Base-by-base conservation (phyloP, 2,113 vertebrate genomes). In the Oriolus oriolus region DNA sequence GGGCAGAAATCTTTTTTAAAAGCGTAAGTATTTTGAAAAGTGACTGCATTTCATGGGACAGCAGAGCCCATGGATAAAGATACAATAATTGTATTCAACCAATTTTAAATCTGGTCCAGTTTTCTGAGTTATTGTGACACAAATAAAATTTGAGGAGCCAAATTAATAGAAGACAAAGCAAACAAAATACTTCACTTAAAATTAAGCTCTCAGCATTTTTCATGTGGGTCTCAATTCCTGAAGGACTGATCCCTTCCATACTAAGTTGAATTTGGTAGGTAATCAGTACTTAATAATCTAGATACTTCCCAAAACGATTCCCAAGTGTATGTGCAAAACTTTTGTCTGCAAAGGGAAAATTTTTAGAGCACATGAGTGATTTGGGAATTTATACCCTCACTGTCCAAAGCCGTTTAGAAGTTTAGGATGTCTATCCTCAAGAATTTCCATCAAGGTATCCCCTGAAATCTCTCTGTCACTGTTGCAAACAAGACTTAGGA, bases 401-500 rank as follows among this genome's bases (percentile, higher is more conserved):
- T 89, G 37, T 53, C 65, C 87, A 85, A 95, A 73, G 30, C 75
- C 42, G 35, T 61, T 77, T 33, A 92, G 73, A 70, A 65, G 78
- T 78, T 65, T 59, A 84, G 92, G 90, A 88, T 84, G 52, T 73
- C 41, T 60, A 13, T 35, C 16, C 41, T 94, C 52, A 64, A 31
- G 39, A 61, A 84, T 77, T 89, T 78, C 90, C 35, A 81, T 41
- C 49, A 53, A 71, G 83, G 73, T 61, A 31, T 91, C 71, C 66
- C 81, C 82, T 54, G 71, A 74, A 92, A 53, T 24, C 33, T 39
- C 66, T 75, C 90, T 65, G 41, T 80, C 71, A 80, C 33, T 80
- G 35, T 52, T 90, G 41, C 77, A 86, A 95, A 45, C 50, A 84
- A 86, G 90, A 94, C 90, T 94, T 60, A 93, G 91, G 75, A 93